These are phyloP conservation scores for Alauda arvensis DNA, from an alignment of 2,797 vertebrate genomes.

Conservation along the genomic window DNA sequence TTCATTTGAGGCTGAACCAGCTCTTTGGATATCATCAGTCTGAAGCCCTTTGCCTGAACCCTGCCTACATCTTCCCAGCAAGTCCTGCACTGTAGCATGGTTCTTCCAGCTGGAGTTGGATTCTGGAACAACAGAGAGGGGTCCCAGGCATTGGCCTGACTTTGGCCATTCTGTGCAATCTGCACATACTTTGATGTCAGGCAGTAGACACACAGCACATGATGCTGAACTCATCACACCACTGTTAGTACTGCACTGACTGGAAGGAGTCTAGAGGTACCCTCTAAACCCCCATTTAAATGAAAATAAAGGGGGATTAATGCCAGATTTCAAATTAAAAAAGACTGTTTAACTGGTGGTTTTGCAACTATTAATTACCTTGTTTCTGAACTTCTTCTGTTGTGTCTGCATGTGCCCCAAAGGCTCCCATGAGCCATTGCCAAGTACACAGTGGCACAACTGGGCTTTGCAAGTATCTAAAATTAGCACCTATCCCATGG, in stretches of 20 bases:
- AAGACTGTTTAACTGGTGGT: not conserved
- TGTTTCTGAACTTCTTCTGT: not conserved
- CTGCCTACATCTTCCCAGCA: not conserved
- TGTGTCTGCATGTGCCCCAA: accelerated
- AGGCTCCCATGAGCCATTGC: not conserved
- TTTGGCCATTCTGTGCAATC: not conserved
- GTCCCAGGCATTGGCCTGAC: not conserved
- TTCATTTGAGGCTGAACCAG: not conserved
- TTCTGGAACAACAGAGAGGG: not conserved
- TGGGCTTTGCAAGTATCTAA: not conserved
- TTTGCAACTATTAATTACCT: not conserved
- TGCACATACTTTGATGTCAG: not conserved
- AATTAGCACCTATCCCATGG: not conserved
- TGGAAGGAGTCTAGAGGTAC: not conserved
- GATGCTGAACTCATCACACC: not conserved
- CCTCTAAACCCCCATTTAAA: not conserved
- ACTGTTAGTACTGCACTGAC: not conserved
- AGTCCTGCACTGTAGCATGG: not conserved
- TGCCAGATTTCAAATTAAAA: not conserved
- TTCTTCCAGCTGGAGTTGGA: not conserved
- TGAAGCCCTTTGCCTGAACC: not conserved
- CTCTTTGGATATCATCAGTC: not conserved
- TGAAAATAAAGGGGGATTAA: not conserved
- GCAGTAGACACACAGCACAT: not conserved
- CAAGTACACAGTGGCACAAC: not conserved